Base-by-base conservation (phyloP, 2,888 invertebrate species). In the Phaedon cochleariae region DNA sequence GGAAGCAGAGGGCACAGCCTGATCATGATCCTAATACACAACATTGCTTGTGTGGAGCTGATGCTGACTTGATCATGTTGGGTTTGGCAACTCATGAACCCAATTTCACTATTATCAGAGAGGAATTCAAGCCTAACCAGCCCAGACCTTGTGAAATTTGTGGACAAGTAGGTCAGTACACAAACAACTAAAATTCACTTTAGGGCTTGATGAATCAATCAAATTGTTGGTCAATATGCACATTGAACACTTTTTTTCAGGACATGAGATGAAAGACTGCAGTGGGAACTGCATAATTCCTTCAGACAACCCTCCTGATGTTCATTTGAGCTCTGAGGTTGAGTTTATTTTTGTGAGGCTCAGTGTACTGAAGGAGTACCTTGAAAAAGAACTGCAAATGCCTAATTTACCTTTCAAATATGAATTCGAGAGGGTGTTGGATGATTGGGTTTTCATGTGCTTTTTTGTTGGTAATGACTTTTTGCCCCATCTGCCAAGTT, bases 381-480 rank as follows among this genome's bases (percentile, higher is more conserved):
- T 99, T 21, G 94, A 94, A 81, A 89, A 88, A 77, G 98, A 98
- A 73, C 86, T 98, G 60, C 82, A 85, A 74, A 98, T 98, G 96
- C 93, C 93, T 0, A 94, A 94, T 83, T 87, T 98, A 41, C 97
- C 98, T 2, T 98, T 99, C 83, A 86, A 89, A 55, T 98, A 96
- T 82, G 95, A 97, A 80, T 95, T 99, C 82, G 99, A 99, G 78
- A 85, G 98, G 62, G 96, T 92, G 0, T 83, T 99, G 15, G 99
- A 99, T 80, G 99, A 99, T 84, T 99, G 98, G 98, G 98, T 92
- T 4, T 91, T 91, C 79, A 97, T 99, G 96, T 99, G 99, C 81
- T 99, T 99, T 86, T 99, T 99, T 84, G 98, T 98, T 58, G 99
- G 99, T 53, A 99, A 99, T 81, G 99, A 99, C 85, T 99, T 99